A percentile compares a stretch with the other conserved stretches of the same genome.
These are phyloP conservation scores for Agapornis roseicollis DNA, from an alignment of 2,113 vertebrate species.

Conservation along the genomic window DNA sequence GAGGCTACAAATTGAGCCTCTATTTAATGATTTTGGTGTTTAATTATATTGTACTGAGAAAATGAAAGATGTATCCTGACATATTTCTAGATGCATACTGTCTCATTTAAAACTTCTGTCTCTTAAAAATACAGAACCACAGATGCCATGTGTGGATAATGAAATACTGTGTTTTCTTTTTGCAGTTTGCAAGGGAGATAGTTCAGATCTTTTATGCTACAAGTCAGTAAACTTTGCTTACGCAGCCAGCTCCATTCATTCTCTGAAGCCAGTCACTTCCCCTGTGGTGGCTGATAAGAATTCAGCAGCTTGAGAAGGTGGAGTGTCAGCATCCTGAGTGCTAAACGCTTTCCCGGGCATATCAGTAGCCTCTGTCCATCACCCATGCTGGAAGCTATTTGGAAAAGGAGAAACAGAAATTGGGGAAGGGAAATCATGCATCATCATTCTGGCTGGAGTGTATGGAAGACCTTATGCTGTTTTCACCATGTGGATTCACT, in stretches of 20 bases:
- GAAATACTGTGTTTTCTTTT: conserved; percentile 33
- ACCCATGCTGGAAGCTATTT: conserved; percentile 47
- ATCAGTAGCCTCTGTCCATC: not conserved
- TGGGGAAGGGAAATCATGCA: conserved; percentile 68
- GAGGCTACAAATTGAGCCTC: not conserved
- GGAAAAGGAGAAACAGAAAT: conserved; percentile 41
- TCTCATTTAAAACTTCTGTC: not conserved
- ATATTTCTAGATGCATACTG: not conserved
- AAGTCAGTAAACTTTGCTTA: conserved; percentile 73
- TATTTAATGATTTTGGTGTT: not conserved
- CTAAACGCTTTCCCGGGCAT: conserved; percentile 35
- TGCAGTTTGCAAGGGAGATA: conserved; percentile 40
- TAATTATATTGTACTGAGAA: not conserved
- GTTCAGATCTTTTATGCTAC: conserved; percentile 43
- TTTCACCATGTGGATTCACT: conserved; percentile 78
- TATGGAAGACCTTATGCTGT: conserved; percentile 53
- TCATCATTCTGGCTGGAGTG: conserved; percentile 60
- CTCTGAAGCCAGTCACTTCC: conserved; percentile 60
- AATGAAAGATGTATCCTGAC: not conserved
- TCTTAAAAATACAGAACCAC: not conserved
- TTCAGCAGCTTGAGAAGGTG: conserved; percentile 53
- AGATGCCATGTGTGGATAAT: not conserved
- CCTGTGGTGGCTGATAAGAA: conserved; percentile 56
- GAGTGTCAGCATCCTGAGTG: conserved; percentile 48
- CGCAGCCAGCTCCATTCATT: conserved; percentile 75